phyloP scores from a whole-genome alignment of 2,888 invertebrate species.

The Epinotia brunnichana region DNA sequence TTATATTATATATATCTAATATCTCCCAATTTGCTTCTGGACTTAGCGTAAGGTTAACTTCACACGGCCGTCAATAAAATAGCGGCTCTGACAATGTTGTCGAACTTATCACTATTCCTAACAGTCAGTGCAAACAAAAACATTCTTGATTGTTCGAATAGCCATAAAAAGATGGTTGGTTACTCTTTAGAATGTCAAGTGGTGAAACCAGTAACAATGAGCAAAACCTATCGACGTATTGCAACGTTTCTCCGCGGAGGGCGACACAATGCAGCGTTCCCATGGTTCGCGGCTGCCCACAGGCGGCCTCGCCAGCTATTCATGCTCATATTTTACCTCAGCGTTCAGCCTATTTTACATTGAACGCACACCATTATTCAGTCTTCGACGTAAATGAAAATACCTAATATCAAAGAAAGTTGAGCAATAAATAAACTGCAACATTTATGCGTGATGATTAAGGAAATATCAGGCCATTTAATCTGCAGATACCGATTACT shows the following conservation, averaged over 20 bases:
- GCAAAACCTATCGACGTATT: conserved; percentile 67
- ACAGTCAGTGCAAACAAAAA: conserved; percentile 41
- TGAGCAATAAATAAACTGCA: conserved; percentile 13
- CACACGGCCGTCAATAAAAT: conserved; percentile 7
- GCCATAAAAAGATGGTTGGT: conserved; percentile 50
- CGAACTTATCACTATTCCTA: conserved; percentile 19
- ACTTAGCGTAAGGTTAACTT: background rate
- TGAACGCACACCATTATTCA: conserved; percentile 36
- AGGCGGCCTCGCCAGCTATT: conserved; percentile 55
- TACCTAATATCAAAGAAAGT: background rate
- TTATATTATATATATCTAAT: too few relatives aligned
- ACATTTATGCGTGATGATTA: background rate
- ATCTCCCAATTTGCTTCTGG: background rate
- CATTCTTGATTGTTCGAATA: conserved; percentile 45
- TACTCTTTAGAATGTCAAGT: conserved; percentile 55
- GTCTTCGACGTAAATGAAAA: background rate
- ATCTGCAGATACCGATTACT: conserved; percentile 13
- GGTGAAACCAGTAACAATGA: conserved; percentile 65
- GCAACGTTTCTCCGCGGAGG: conserved; percentile 57
- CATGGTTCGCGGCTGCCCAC: conserved; percentile 59
- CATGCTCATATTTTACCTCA: conserved; percentile 48
- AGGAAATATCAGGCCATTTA: conserved; percentile 23
- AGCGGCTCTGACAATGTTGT: background rate
- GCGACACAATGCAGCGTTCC: conserved; percentile 64
- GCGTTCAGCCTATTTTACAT: conserved; percentile 43